phyloP scores from a whole-genome alignment of 2,797 vertebrate genomes.

The Eurystomus glaucurus region DNA sequence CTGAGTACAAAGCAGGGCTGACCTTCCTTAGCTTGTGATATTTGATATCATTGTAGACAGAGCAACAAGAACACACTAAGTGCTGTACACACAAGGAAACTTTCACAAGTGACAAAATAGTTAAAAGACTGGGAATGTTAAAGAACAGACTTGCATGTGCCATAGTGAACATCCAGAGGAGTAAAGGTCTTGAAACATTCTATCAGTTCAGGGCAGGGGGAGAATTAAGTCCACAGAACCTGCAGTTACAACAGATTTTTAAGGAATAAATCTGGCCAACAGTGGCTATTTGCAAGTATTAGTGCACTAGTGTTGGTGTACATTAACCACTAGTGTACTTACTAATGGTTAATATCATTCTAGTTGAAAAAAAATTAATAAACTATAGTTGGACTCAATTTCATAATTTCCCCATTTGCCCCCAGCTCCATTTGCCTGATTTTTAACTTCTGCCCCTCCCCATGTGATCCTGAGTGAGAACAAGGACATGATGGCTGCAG shows the following conservation, averaged over 20 bases:
- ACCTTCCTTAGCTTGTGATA: not conserved
- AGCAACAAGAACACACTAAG: not conserved
- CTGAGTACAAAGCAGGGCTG: not conserved
- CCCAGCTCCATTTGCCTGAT: not conserved
- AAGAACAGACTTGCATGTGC: not conserved
- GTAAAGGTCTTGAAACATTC: not conserved
- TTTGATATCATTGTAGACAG: not conserved
- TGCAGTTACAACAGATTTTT: not conserved
- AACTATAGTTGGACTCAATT: not conserved
- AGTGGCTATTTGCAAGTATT: not conserved
- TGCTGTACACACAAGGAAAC: not conserved
- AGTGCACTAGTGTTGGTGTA: not conserved
- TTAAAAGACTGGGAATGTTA: not conserved
- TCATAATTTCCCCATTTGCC: rapidly evolving
- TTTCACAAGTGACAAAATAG: not conserved
- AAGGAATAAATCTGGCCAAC: not conserved
- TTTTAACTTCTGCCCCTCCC: too few relatives aligned
- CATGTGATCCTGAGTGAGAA: not conserved
- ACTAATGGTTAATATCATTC: slow-evolving; percentile 21
- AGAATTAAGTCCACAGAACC: not conserved
- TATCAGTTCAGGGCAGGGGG: not conserved
- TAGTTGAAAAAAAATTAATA: not conserved
- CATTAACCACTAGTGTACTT: slow-evolving; percentile 2
- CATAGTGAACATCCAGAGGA: not conserved
- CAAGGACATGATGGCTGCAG: not conserved